Base-by-base conservation (phyloP, 1,140 invertebrate genomes). In the Leucophenga varia region DNA sequence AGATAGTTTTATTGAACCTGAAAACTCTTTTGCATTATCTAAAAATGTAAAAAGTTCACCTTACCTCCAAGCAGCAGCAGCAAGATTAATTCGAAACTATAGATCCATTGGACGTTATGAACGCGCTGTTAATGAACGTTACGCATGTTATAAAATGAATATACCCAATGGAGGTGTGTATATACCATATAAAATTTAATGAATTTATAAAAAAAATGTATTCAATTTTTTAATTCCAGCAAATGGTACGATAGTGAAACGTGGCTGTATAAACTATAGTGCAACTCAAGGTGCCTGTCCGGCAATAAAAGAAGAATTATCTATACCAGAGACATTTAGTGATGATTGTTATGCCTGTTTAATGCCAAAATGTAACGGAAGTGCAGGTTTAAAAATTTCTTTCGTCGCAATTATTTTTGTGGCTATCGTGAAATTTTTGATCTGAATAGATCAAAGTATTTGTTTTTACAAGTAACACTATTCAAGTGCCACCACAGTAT, bases 311-410 rank as follows among this genome's bases (percentile, higher is more conserved):
- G 10, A 38, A 0, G n/a, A 56, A 4, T 40, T 64, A 1, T 13
- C 2, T 0, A 14, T 59, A 5, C 25, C 46, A 0, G 44, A 18
- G 10, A 12, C 50, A 3, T 16, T n/a, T 5, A 36, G 16, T 5
- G 55, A 61, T 34, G 31, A 54, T 2, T 72, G 70, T 28, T 9
- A 59, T 7, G 41, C 52, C 14, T 72, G 70, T 10, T 17, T 54
- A 25, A 49, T 32, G 5, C 47, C 67, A 41, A 32, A 25, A 2
- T 72, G 70, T 39, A 72, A 72, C 34, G 50, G 69, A 21, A 58
- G 61, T 49, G 43, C 55, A 22, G 17, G 28, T 10, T 1, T 48
- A 2, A 4, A 45, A 8, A 3, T 48, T 8, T 52, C 50, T 10
- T 17, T 36, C 3, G 2, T 41, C 3, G 20, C 38, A 25, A 25